Evolutionary conservation across 2,113 vertebrate species (phyloP).

Genomic region (Cynocephalus volans): DNA sequence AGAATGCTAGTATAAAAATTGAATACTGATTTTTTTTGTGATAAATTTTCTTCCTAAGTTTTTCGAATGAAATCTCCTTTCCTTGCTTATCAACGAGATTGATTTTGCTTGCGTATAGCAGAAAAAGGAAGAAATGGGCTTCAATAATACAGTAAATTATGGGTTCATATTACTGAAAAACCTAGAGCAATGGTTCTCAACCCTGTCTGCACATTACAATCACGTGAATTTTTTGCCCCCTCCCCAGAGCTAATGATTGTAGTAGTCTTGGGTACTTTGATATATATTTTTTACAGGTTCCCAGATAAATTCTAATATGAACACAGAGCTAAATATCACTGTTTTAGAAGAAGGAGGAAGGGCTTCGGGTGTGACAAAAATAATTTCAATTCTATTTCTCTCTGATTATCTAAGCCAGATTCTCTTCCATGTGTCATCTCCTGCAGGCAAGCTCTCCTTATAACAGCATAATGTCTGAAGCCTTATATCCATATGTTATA

Average conservation of each 20-base stretch:
- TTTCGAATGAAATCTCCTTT: slow-evolving; percentile 25
- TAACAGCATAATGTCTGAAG: background rate
- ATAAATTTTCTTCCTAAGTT: slow-evolving; percentile 1
- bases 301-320: background rate
- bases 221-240: background rate
- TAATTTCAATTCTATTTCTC: background rate
- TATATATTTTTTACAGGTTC: background rate
- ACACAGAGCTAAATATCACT: background rate
- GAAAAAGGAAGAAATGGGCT: background rate
- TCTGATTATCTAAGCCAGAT: background rate
- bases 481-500: background rate
- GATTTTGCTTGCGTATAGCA: background rate
- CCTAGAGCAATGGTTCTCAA: background rate
- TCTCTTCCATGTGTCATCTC: background rate
- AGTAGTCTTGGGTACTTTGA: background rate
- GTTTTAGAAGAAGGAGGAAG: background rate
- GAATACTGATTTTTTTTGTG: background rate
- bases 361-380: background rate
- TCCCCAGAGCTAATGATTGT: background rate
- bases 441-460: background rate
- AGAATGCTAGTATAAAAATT: background rate
- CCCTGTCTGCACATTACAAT: background rate
- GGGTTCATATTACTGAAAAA: background rate
- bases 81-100: background rate
- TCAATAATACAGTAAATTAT: background rate